Percentiles rank a stretch among this genome's conserved stretches.
Conservation (phyloP, 1,140 invertebrate species). For the Drosophila santomea region DNA sequence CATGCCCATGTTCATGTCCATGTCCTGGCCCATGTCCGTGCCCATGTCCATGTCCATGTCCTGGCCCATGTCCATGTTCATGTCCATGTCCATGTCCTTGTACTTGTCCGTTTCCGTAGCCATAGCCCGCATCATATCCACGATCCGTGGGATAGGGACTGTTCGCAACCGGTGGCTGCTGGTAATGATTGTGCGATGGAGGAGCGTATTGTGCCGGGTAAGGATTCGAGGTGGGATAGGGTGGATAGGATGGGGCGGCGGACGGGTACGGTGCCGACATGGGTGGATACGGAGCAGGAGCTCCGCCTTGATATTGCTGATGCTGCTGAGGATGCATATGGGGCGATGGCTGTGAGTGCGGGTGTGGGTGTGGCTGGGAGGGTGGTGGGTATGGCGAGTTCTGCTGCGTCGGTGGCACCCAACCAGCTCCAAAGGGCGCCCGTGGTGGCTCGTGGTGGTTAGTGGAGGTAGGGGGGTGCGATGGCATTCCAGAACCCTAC, state of each 20-base stretch:
- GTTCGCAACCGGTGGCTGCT: slow-evolving; percentile 42
- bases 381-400: slow-evolving; percentile 50
- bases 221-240: slow-evolving; percentile 25
- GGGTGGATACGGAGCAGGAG: slow-evolving; percentile 39
- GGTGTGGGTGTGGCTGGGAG: slow-evolving; percentile 25
- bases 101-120: slow-evolving; percentile 42
- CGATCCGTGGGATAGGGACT: slow-evolving; percentile 46
- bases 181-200: slow-evolving; percentile 24
- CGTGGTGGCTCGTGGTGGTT: slow-evolving; percentile 45
- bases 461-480: slow-evolving; percentile 52
- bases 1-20: slow-evolving; percentile 35
- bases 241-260: slow-evolving; percentile 34
- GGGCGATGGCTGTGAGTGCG: slow-evolving; percentile 10
- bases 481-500: slow-evolving; percentile 80
- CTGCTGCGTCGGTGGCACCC: slow-evolving; percentile 70
- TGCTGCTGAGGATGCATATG: slow-evolving; percentile 1
- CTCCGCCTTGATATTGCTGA: slow-evolving; percentile 16
- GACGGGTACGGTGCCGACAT: slow-evolving; percentile 53
- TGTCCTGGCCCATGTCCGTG: slow-evolving; percentile 52
- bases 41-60: slow-evolving; percentile 37
- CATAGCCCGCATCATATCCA: slow-evolving; percentile 50
- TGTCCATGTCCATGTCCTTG: slow-evolving; percentile 23
- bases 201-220: slow-evolving; percentile 15
- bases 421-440: slow-evolving; percentile 80
- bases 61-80: not conserved